Percentiles rank a stretch among this genome's conserved stretches.
phyloP scores from a whole-genome alignment of 2,888 invertebrate genomes.

The Eupithecia subumbrata region DNA sequence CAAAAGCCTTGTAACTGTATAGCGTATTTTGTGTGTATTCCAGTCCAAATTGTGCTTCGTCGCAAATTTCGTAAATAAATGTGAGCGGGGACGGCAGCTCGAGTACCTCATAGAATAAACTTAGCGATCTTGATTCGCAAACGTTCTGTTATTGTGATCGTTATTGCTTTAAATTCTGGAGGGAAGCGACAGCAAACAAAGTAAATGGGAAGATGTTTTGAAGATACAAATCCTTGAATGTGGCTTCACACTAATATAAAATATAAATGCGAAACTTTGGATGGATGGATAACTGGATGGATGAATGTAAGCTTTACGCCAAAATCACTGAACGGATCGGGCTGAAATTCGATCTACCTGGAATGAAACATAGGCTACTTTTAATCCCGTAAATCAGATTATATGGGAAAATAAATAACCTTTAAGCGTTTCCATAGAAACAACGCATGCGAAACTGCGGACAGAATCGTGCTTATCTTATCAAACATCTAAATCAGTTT shows the following conservation, averaged over 20 bases:
- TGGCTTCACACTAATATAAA: not conserved
- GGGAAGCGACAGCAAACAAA: slow-evolving; percentile 8
- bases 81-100: slow-evolving; percentile 24
- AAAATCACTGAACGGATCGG: not conserved
- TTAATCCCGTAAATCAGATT: not conserved
- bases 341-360: not conserved
- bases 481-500: not conserved
- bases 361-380: not conserved
- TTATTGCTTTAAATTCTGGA: slow-evolving; percentile 27
- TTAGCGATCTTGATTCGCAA: slow-evolving; percentile 22
- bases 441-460: not conserved
- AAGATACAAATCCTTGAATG: not conserved
- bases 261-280: not conserved
- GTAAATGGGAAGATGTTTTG: slow-evolving; percentile 8
- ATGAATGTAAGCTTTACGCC: not conserved
- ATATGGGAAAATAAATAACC: not conserved
- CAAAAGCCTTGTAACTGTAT: slow-evolving; percentile 47
- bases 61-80: slow-evolving; percentile 44
- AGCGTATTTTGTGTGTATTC: slow-evolving; percentile 37
- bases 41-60: slow-evolving; percentile 48
- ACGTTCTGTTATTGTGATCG: slow-evolving; percentile 19
- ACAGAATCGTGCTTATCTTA: not conserved
- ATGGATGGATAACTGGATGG: not conserved
- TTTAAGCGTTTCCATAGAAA: not conserved
- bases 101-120: slow-evolving; percentile 29